Percentiles rank a stretch among this genome's conserved stretches.
These are phyloP conservation scores for Ciconia stormi DNA, from an alignment of 2,113 vertebrate species.

Conservation along the genomic window DNA sequence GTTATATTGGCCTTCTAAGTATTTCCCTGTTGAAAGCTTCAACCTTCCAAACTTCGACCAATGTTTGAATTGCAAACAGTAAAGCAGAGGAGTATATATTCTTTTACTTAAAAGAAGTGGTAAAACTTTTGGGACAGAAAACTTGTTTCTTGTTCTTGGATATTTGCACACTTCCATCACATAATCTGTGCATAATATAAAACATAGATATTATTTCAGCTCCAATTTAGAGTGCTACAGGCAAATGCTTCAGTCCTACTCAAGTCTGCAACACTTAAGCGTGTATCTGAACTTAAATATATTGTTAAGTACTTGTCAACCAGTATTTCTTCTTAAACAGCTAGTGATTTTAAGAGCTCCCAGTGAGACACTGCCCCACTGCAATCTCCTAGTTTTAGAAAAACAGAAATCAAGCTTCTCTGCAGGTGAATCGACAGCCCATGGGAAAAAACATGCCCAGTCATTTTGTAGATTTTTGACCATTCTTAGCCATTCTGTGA, in stretches of 20 bases:
- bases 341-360: background rate
- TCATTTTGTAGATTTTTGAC: background rate
- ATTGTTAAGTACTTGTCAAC: background rate
- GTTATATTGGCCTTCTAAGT: slow-evolving; percentile 14
- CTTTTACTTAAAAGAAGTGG: background rate
- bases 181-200: background rate
- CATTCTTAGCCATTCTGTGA: background rate
- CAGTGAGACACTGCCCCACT: background rate
- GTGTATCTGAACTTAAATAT: background rate
- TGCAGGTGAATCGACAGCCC: background rate
- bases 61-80: background rate
- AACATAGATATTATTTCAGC: background rate
- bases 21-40: slow-evolving; percentile 1
- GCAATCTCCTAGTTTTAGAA: background rate
- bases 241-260: background rate
- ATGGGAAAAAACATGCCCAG: background rate
- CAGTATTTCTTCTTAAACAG: background rate
- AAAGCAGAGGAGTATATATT: background rate
- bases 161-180: background rate
- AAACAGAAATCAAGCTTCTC: background rate
- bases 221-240: background rate
- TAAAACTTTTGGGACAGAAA: background rate
- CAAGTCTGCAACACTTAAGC: background rate
- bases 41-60: background rate
- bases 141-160: background rate